A percentile compares a stretch with the other conserved stretches of the same genome.
Evolutionary conservation across 2,888 invertebrate species (phyloP).

Genomic region (Melinaea marsaeus): DNA sequence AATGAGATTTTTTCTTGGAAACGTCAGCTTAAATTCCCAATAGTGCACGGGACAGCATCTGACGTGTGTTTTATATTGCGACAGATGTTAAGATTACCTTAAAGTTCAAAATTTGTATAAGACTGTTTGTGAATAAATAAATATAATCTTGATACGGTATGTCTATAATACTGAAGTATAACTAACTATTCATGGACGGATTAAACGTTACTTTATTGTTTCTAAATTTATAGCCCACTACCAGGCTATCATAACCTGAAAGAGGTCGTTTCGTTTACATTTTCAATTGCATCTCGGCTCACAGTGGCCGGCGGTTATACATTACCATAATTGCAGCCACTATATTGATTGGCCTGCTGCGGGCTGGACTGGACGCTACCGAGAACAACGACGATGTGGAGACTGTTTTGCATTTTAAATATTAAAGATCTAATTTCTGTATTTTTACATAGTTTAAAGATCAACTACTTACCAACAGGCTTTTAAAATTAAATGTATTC

Average conservation of each 20-base stretch:
- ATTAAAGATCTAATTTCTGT: slow-evolving; percentile 15
- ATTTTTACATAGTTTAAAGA: background rate
- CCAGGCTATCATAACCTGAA: slow-evolving; percentile 49
- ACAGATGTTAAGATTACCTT: too few relatives aligned
- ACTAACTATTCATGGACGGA: background rate
- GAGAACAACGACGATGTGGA: slow-evolving; percentile 38
- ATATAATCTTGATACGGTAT: background rate
- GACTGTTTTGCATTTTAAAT: slow-evolving; percentile 32
- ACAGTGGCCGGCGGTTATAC: slow-evolving; percentile 58
- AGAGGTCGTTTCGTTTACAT: slow-evolving; percentile 61
- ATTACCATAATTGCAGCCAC: slow-evolving; percentile 74
- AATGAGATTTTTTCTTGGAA: slow-evolving; percentile 56
- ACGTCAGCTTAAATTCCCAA: slow-evolving; percentile 31
- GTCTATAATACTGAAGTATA: background rate
- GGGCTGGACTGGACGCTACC: slow-evolving; percentile 44
- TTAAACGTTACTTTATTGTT: slow-evolving; percentile 9
- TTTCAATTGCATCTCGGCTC: slow-evolving; percentile 60
- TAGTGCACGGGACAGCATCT: slow-evolving; percentile 20
- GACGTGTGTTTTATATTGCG: slow-evolving; percentile 10
- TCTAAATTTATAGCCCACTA: slow-evolving; percentile 29
- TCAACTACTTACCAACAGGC: background rate
- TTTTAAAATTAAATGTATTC: background rate
- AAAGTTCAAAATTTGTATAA: too few relatives aligned
- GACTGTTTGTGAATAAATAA: too few relatives aligned
- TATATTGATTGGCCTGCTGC: slow-evolving; percentile 70